These are phyloP conservation scores for Chymomyza caudatula DNA, from an alignment of 2,888 invertebrate species.

Conservation along the genomic window DNA sequence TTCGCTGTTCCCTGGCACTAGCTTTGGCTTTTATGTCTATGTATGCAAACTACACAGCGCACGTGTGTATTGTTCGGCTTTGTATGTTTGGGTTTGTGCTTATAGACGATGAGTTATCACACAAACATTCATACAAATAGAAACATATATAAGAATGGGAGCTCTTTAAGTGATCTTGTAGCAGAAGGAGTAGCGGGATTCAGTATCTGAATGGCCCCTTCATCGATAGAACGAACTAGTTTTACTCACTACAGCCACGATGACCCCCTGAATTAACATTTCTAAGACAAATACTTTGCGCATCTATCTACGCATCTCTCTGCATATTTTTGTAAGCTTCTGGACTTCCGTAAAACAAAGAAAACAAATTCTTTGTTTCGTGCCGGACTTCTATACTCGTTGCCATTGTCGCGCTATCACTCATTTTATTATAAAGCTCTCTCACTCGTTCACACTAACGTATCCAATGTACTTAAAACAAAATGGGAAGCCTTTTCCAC, in stretches of 20 bases:
- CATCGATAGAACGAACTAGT: background rate
- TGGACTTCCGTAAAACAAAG: background rate
- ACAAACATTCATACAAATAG: background rate
- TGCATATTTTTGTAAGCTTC: background rate
- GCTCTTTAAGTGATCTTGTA: background rate
- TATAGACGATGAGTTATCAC: conserved; percentile 32
- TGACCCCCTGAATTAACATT: background rate
- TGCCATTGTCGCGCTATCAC: background rate
- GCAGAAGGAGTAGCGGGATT: no score
- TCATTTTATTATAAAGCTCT: background rate
- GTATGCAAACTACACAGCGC: conserved; percentile 11
- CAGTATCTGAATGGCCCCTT: background rate
- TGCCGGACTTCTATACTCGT: no score
- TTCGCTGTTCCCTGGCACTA: background rate
- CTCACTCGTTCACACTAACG: background rate
- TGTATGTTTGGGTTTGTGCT: conserved; percentile 17
- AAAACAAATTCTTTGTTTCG: no score
- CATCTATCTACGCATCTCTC: background rate
- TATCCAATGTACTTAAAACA: conserved; percentile 11
- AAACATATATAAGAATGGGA: background rate
- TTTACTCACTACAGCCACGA: background rate
- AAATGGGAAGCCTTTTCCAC: background rate
- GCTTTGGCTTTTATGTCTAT: background rate
- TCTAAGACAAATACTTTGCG: background rate
- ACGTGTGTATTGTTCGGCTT: conserved; percentile 30